Conservation (phyloP, 2,888 invertebrate genomes). For the Stegana nigrithorax region DNA sequence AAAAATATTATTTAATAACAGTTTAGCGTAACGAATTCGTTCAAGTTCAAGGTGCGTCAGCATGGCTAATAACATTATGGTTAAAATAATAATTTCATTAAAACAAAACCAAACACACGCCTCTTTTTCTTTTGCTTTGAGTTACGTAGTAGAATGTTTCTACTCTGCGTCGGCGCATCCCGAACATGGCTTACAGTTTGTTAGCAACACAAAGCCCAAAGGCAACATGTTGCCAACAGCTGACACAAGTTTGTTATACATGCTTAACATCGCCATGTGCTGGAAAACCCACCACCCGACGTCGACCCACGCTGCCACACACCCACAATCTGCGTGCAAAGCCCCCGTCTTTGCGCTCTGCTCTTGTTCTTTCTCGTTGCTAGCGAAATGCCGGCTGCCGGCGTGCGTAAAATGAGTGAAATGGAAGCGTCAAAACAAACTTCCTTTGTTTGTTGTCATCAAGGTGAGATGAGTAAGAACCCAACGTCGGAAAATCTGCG, state of each 20-base stretch:
- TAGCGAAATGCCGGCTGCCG: slow-evolving; percentile 42
- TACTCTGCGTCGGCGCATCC: too few relatives aligned
- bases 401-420: slow-evolving; percentile 44
- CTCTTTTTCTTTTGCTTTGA: not conserved
- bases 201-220: too few relatives aligned
- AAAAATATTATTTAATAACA: slow-evolving; percentile 40
- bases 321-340: not conserved
- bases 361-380: not conserved
- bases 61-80: not conserved
- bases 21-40: slow-evolving; percentile 30
- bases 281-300: slow-evolving; percentile 34
- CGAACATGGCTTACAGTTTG: too few relatives aligned
- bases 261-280: slow-evolving; percentile 48
- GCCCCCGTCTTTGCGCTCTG: too few relatives aligned
- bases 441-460: slow-evolving; percentile 38
- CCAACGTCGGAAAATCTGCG: too few relatives aligned
- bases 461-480: too few relatives aligned
- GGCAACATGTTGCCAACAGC: slow-evolving; percentile 33
- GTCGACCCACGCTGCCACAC: slow-evolving; percentile 17
- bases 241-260: slow-evolving; percentile 27
- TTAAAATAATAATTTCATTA: not conserved
- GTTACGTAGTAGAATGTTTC: not conserved
- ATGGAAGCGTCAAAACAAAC: slow-evolving; percentile 52
- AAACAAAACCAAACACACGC: not conserved
- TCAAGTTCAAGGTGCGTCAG: slow-evolving; percentile 47